Conservation (phyloP, 2,113 vertebrate species). For the Callopanchax toddi region DNA sequence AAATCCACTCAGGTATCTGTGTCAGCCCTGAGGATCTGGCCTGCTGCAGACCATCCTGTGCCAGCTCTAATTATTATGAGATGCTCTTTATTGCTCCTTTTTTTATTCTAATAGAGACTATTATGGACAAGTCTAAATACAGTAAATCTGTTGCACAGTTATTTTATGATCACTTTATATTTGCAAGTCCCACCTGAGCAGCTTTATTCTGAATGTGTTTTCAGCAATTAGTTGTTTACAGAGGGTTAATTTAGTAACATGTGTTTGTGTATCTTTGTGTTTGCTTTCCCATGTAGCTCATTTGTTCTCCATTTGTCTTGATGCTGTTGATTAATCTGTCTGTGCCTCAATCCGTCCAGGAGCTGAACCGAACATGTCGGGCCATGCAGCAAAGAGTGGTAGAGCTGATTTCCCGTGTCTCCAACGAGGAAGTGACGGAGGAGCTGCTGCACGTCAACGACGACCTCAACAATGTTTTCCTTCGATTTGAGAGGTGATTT, state of each 20-base stretch:
- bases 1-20: constrained; percentile 52
- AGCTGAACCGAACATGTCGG: constrained; percentile 96
- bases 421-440: constrained; percentile 96
- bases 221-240: background rate
- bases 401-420: constrained; percentile 94
- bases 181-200: background rate
- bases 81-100: background rate
- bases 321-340: background rate
- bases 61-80: constrained; percentile 11
- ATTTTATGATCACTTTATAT: background rate
- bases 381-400: constrained; percentile 97
- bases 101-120: background rate
- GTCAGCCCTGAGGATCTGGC: constrained; percentile 26
- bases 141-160: background rate
- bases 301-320: constrained; percentile 3
- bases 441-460: constrained; percentile 96
- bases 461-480: constrained; percentile 97
- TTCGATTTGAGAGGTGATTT: constrained; percentile 90
- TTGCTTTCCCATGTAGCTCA: background rate
- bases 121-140: background rate
- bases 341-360: constrained; percentile 62
- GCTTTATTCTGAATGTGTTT: background rate
- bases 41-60: background rate
- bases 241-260: background rate
- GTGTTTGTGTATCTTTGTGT: background rate